Base-by-base conservation (phyloP, 2,888 invertebrate genomes). In the Drepana falcataria region DNA sequence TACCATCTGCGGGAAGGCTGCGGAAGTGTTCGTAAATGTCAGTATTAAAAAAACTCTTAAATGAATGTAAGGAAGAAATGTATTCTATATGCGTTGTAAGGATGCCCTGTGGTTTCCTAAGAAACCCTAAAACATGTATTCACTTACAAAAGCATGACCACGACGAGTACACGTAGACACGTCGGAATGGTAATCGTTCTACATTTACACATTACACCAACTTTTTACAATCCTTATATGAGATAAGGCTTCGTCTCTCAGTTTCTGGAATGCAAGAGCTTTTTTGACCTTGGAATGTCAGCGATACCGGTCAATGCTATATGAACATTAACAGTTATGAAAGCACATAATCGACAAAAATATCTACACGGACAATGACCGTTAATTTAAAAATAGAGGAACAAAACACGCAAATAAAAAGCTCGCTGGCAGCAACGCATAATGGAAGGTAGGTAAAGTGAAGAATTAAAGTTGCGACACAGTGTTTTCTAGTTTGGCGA, bases 371-470 rank as follows among this genome's bases (percentile, higher is more conserved):
- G 61, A 69, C 76, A 73, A 67, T 65, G 75, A 76, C 71, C 73
- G 69, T 62, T 56, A 59, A 55, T 63, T 65, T 64, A 69, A 76
- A 80, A 80, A 81, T 81, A 77, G 70, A 68, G 61, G 55, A 66
- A 68, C 64, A 68, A 73, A 73, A 53, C 44, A 34, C 41, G 59
- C 58, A 59, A 58, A 57, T 59, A 75, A 69, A 75, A 75, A 63
- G 60, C 65, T 67, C 59, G 69, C 65, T 68, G 64, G 70, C 67
- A 70, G 70, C 70, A 68, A 55, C 63, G 64, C 61, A 67, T 73
- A 77, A 75, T 68, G 71, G 68, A 76, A 69, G 65, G 65, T 56
- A 63, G 61, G 69, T 71, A 71, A 69, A 69, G 55, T 68, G 58
- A 63, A 67, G 66, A 70, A 74, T 75, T 74, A 71, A 68, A 58